Evolutionary conservation across 2,797 vertebrate genomes (phyloP).

Genomic region (Poeciliopsis paucimaculata): DNA sequence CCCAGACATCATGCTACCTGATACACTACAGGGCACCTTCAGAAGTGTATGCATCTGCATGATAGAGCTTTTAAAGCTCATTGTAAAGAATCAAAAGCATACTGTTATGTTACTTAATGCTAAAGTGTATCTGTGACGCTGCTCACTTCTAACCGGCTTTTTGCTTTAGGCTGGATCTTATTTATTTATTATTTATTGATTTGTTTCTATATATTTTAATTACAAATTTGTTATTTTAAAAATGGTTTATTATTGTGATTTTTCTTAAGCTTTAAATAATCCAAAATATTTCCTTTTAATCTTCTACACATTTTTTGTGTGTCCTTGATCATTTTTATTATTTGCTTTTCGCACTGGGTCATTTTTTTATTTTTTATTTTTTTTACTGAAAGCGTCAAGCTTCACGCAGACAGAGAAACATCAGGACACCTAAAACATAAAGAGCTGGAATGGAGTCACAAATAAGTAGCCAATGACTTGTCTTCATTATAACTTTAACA

Average conservation of each 20-base stretch:
- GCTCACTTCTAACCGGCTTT: background rate
- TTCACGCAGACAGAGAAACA: background rate
- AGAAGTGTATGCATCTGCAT: background rate
- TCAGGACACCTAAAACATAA: background rate
- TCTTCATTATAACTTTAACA: background rate
- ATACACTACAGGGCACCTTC: background rate
- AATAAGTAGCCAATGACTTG: background rate
- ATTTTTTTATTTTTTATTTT: background rate
- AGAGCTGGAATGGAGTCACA: background rate
- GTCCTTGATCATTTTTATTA: no score
- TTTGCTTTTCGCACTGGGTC: background rate
- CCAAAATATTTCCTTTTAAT: background rate
- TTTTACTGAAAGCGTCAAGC: background rate
- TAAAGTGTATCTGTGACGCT: background rate
- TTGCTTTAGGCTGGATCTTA: background rate
- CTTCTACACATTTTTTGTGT: background rate
- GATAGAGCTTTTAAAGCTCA: background rate
- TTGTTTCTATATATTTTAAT: background rate
- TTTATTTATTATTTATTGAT: background rate
- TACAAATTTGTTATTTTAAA: background rate
- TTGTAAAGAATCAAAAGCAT: background rate
- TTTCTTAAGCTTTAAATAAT: background rate
- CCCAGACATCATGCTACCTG: background rate
- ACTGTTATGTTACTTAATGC: background rate
- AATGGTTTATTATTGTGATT: background rate